Evolutionary conservation across 2,113 vertebrate genomes (phyloP).

Genomic region (Oryctolagus cuniculus): DNA sequence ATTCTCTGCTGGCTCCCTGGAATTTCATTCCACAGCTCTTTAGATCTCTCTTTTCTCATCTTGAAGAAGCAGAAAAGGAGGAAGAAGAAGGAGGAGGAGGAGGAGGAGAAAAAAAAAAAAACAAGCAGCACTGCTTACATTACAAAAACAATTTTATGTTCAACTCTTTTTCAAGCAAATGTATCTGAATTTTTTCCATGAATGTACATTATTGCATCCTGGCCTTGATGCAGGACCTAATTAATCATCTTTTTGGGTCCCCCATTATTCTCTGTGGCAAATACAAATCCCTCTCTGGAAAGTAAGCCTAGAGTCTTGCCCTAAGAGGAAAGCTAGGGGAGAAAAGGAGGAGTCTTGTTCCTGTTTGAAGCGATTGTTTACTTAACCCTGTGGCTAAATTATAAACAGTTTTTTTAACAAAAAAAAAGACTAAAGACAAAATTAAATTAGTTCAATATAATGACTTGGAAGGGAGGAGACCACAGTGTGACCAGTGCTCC

Average conservation of each 20-base stretch:
- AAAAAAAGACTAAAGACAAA: constrained; percentile 59
- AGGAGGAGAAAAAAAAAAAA: not conserved
- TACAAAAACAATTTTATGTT: constrained; percentile 60
- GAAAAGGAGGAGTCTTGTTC: constrained; percentile 22
- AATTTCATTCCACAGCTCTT: constrained; percentile 16
- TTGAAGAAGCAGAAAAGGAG: not conserved
- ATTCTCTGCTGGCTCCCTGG: not conserved
- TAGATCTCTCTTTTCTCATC: constrained; percentile 37
- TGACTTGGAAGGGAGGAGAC: not conserved
- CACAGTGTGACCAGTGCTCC: constrained; percentile 10
- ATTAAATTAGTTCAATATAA: constrained; percentile 59
- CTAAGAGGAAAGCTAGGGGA: constrained; percentile 35
- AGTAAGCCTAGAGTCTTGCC: constrained; percentile 59
- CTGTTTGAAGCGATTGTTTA: constrained; percentile 76
- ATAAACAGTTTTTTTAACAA: constrained; percentile 64
- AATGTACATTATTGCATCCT: constrained; percentile 59
- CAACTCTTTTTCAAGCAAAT: constrained; percentile 62
- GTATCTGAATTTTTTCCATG: constrained; percentile 21
- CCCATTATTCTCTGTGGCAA: constrained; percentile 69
- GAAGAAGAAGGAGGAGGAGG: too few species aligned
- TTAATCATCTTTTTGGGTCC: constrained; percentile 67
- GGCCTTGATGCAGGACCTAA: constrained; percentile 59
- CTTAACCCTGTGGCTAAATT: constrained; percentile 70
- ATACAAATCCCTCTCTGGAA: constrained; percentile 64
- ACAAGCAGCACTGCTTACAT: not conserved